Conservation (phyloP, 2,888 invertebrate species). For the Tetanocera ferruginea region DNA sequence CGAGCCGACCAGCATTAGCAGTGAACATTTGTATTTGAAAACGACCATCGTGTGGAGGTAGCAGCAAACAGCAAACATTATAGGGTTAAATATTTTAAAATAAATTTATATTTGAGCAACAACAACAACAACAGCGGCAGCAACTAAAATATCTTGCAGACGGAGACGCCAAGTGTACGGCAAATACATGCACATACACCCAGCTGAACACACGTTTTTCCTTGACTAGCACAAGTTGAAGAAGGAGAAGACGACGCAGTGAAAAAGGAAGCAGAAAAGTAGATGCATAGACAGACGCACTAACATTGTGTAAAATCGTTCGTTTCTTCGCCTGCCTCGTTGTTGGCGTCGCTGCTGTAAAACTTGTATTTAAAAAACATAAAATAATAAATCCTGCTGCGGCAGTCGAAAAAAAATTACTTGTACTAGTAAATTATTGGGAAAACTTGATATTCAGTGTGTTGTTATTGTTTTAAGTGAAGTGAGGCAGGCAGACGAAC, state of each 20-base stretch:
- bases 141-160: neutral
- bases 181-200: conserved; percentile 22
- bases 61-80: conserved; percentile 38
- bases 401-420: conserved; percentile 25
- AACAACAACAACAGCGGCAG: neutral
- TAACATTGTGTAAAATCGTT: conserved; percentile 46
- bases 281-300: conserved; percentile 27
- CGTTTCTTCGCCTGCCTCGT: conserved; percentile 31
- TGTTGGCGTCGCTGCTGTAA: conserved; percentile 22
- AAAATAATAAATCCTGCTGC: conserved; percentile 30
- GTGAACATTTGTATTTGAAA: conserved; percentile 43
- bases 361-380: conserved; percentile 33
- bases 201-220: conserved; percentile 34
- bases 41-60: conserved; percentile 28
- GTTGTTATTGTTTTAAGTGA: conserved; percentile 8
- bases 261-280: conserved; percentile 7
- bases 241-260: conserved; percentile 9
- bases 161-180: neutral
- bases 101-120: conserved; percentile 50
- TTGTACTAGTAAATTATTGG: conserved; percentile 27
- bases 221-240: conserved; percentile 37
- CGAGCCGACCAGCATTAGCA: conserved; percentile 19
- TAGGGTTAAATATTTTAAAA: conserved; percentile 52
- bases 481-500: conserved; percentile 34
- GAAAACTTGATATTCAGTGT: conserved; percentile 33